Base-by-base conservation (phyloP, 2,797 vertebrate genomes). In the Synaphobranchus kaupii region DNA sequence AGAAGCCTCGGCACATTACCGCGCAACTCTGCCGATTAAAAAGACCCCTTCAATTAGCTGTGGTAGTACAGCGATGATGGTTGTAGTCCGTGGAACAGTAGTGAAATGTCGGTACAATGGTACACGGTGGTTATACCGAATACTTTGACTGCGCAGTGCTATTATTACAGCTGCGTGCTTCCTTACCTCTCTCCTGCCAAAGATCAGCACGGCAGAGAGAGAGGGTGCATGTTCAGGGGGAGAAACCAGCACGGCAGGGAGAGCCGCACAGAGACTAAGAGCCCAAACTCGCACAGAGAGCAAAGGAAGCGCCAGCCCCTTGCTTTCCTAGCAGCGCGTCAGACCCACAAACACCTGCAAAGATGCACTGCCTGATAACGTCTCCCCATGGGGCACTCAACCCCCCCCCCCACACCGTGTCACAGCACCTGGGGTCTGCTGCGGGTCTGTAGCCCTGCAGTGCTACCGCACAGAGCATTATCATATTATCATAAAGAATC, bases 291-390 rank as follows among this genome's bases (percentile, higher is more conserved):
- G 7, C 31, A 76, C 22, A 73, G 68, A 73, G 68, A 68, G 39
- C 2, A 4, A 73, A 10, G 7, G 68, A 73, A 34, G 68, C 68
- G 34, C 39, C 28, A 73, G 13, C 68, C 71, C 71, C 71, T 20
- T 76, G 31, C 71, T 76, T 76, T 76, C 39, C 48, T 80, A 80
- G 48, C 44, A 25, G 76, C 39, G 0, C 25, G 39, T 80, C 76
- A 80, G 44, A 48, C 76, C 76, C 39, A 48, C 76, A n/a, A 48
- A 80, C 76, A 80, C 76, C 76, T 80, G 76, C 39, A 48, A 80
- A 47, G 76, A 80, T 22, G 15, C 76, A 20, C 76, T 80, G 76
- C 44, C 44, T 25, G 76, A 80, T 80, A 80, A 80, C 48, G 20
- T 48, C 76, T 44, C 76, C 76, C 76, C 15, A 13, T 25, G 28